Evolutionary conservation across 1,140 invertebrate genomes (phyloP).

Genomic region (Leptinotarsa defecta): DNA sequence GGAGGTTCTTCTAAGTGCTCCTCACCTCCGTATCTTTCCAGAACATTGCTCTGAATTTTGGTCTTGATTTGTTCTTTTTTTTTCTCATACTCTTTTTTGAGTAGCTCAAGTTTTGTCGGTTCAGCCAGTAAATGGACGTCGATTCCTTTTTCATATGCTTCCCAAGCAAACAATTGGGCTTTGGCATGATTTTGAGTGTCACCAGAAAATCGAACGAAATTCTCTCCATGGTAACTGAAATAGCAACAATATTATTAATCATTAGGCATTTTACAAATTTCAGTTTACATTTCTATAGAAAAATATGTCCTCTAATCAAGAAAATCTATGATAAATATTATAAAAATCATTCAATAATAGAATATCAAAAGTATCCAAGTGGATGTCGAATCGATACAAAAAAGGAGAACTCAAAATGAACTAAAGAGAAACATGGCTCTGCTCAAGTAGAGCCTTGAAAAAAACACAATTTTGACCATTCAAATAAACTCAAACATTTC

Average conservation of each 20-base stretch:
- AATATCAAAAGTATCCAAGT: too few relatives aligned
- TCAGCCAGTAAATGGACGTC: constrained; percentile 97
- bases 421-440: too few relatives aligned
- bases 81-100: constrained; percentile 88
- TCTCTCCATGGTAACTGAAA: constrained; percentile 90
- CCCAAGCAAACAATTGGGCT: constrained; percentile 97
- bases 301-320: too few relatives aligned
- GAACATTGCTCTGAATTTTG: constrained; percentile 71
- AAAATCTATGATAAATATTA: too few relatives aligned
- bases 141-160: constrained; percentile 90
- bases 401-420: too few relatives aligned
- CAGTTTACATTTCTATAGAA: too few relatives aligned
- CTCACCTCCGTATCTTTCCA: constrained; percentile 89
- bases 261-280: neutral
- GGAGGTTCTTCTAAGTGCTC: constrained; percentile 89
- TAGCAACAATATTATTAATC: constrained; percentile 20
- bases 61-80: constrained; percentile 88
- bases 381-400: too few relatives aligned
- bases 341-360: too few relatives aligned
- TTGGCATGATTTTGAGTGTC: constrained; percentile 90
- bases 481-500: too few relatives aligned
- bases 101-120: constrained; percentile 93
- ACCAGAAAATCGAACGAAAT: constrained; percentile 91
- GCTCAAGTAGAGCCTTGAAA: too few relatives aligned
- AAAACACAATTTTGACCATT: too few relatives aligned